These are phyloP conservation scores for Myopa tessellatipennis DNA, from an alignment of 2,888 invertebrate species.

Conservation along the genomic window DNA sequence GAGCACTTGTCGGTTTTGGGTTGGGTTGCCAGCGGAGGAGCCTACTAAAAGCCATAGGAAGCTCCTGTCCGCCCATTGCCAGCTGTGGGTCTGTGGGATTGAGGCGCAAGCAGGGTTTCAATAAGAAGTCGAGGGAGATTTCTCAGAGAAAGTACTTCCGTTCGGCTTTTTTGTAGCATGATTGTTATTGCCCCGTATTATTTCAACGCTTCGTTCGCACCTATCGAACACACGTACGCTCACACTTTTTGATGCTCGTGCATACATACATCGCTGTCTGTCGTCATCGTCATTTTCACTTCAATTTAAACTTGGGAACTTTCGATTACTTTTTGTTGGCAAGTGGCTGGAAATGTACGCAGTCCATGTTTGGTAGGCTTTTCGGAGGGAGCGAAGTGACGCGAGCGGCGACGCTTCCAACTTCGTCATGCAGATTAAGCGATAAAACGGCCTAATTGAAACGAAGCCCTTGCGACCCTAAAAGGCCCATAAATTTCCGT, in stretches of 20 bases:
- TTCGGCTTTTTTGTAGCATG: background rate
- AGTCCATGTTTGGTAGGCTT: background rate
- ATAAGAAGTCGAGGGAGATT: constrained; percentile 23
- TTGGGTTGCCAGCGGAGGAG: background rate
- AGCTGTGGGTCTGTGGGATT: background rate
- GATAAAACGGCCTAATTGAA: constrained; percentile 44
- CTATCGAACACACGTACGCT: background rate
- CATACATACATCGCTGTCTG: background rate
- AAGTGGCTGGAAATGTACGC: background rate
- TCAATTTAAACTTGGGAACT: constrained; percentile 64
- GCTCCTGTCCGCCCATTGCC: background rate
- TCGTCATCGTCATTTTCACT: constrained; percentile 59
- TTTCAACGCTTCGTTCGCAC: constrained; percentile 13
- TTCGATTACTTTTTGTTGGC: constrained; percentile 51
- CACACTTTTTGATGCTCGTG: background rate
- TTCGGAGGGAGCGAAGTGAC: background rate
- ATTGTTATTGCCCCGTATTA: background rate
- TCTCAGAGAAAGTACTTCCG: too few species aligned
- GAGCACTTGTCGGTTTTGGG: constrained; percentile 20
- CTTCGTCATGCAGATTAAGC: constrained; percentile 60
- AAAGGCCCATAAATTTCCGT: constrained; percentile 41
- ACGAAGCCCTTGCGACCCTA: constrained; percentile 32
- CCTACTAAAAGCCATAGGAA: background rate
- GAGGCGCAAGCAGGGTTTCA: constrained; percentile 7
- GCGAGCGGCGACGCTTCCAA: constrained; percentile 14